Evolutionary conservation across 2,113 vertebrate genomes (phyloP).

Genomic region (Salvator merianae): DNA sequence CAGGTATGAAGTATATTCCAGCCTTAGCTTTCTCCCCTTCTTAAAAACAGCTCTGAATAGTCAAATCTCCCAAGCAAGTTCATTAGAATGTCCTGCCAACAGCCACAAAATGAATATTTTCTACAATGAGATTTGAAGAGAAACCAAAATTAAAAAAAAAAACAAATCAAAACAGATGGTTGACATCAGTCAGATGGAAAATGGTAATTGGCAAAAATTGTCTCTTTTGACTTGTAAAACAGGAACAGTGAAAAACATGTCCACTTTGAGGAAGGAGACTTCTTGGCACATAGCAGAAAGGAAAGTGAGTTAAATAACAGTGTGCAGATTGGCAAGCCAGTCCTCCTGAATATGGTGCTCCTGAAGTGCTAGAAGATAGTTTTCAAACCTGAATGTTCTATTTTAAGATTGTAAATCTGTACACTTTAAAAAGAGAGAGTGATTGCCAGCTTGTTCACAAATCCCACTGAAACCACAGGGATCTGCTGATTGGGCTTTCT

Average conservation of each 20-base stretch:
- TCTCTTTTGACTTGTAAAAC: background rate
- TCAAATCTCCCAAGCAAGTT: background rate
- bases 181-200: slow-evolving; percentile 46
- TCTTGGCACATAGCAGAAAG: background rate
- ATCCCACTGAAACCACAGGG: background rate
- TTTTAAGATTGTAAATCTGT: background rate
- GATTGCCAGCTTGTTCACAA: background rate
- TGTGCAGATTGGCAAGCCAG: background rate
- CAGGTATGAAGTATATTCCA: background rate
- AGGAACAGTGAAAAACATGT: slow-evolving; percentile 17
- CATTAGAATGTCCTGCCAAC: slow-evolving; percentile 18
- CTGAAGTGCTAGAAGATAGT: background rate
- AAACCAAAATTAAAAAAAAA: slow-evolving; percentile 34
- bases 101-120: slow-evolving; percentile 33
- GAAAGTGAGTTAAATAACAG: background rate
- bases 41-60: background rate
- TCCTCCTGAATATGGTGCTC: background rate
- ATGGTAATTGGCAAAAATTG: background rate
- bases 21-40: too few relatives aligned
- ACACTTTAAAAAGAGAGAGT: background rate
- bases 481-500: background rate
- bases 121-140: slow-evolving; percentile 41
- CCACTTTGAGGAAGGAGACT: background rate
- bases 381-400: background rate
- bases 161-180: slow-evolving; percentile 13